A percentile compares a stretch with the other conserved stretches of the same genome.
Evolutionary conservation across 2,888 invertebrate species (phyloP).

Genomic region (Gryllus longicercus): DNA sequence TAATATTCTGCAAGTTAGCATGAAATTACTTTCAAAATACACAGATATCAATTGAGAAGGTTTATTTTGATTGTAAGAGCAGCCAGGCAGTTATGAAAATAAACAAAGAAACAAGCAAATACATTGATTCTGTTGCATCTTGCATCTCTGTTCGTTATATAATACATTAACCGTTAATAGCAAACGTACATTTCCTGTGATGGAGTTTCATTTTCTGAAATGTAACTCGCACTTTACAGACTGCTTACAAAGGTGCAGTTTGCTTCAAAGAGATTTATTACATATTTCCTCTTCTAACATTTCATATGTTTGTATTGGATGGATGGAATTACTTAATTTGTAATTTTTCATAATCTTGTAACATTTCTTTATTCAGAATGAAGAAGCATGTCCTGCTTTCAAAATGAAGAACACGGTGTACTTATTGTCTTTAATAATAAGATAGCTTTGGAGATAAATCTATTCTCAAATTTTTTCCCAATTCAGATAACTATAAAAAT

Average conservation of each 20-base stretch:
- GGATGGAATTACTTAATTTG: slow-evolving; percentile 19
- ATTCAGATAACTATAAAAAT: neutral
- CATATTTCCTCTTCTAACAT: slow-evolving; percentile 33
- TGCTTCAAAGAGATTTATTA: slow-evolving; percentile 46
- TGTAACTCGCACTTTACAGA: slow-evolving; percentile 35
- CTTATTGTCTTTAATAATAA: slow-evolving; percentile 37
- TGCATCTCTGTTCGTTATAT: slow-evolving; percentile 34
- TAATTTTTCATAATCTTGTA: slow-evolving; percentile 20
- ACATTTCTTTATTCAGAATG: slow-evolving; percentile 30
- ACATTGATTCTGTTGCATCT: slow-evolving; percentile 34
- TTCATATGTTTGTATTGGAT: slow-evolving; percentile 23
- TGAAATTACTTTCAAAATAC: too few relatives aligned
- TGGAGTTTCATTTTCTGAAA: slow-evolving; percentile 31
- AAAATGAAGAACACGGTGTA: slow-evolving; percentile 34
- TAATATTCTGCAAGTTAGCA: too few relatives aligned
- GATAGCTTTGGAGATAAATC: neutral
- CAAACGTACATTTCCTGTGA: slow-evolving; percentile 24
- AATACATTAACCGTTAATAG: slow-evolving; percentile 29
- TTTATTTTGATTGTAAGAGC: neutral
- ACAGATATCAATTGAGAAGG: too few relatives aligned
- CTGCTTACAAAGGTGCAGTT: slow-evolving; percentile 51
- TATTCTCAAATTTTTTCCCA: neutral
- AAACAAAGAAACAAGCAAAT: slow-evolving; percentile 32
- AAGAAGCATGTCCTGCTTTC: slow-evolving; percentile 26
- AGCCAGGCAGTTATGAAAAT: slow-evolving; percentile 3